Evolutionary conservation across 1,140 invertebrate species (phyloP).

Genomic region (Chironomus tepperi): DNA sequence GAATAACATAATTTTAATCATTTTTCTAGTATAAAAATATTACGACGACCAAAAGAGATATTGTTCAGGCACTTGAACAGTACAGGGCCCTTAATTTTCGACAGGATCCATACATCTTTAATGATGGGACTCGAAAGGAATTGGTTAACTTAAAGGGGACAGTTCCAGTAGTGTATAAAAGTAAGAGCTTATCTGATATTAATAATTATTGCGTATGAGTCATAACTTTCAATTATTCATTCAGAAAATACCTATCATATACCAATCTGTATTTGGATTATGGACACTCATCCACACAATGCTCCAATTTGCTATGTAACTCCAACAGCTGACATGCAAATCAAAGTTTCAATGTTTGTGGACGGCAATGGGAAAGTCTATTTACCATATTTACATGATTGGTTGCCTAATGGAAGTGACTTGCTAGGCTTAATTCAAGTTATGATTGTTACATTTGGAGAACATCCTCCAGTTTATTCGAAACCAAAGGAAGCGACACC

Average conservation of each 20-base stretch:
- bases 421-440: slow-evolving; percentile 79
- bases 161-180: slow-evolving; percentile 86
- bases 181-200: slow-evolving; percentile 40
- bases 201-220: background rate
- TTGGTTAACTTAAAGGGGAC: slow-evolving; percentile 82
- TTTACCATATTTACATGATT: slow-evolving; percentile 93
- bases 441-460: slow-evolving; percentile 89
- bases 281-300: slow-evolving; percentile 94
- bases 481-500: slow-evolving; percentile 50
- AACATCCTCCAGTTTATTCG: slow-evolving; percentile 88
- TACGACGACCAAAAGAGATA: slow-evolving; percentile 36
- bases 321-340: slow-evolving; percentile 91
- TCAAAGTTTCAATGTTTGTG: slow-evolving; percentile 89
- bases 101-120: slow-evolving; percentile 63
- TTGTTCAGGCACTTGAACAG: slow-evolving; percentile 34
- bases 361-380: slow-evolving; percentile 95
- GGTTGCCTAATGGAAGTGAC: slow-evolving; percentile 77
- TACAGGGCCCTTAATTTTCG: slow-evolving; percentile 35
- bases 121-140: slow-evolving; percentile 76
- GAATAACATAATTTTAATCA: background rate
- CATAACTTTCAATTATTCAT: slow-evolving; percentile 4
- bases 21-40: slow-evolving; percentile 36
- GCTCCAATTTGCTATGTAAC: slow-evolving; percentile 97
- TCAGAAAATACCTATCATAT: slow-evolving; percentile 87
- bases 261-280: slow-evolving; percentile 90